Base-by-base conservation (phyloP, 1,140 invertebrate species). In the Drosophila novamexicana region DNA sequence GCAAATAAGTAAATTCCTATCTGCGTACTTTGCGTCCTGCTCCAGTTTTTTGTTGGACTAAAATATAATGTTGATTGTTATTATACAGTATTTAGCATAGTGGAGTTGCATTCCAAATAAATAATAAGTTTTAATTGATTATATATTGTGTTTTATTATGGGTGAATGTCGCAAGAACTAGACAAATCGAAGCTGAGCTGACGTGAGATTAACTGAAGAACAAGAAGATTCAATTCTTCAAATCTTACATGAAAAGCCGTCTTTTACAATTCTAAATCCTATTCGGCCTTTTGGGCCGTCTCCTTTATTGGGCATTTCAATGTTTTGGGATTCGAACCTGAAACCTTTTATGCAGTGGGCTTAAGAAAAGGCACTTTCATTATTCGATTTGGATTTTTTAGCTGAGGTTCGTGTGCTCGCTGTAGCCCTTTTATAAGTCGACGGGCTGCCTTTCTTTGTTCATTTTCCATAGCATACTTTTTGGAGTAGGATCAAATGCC, bases 31-130 rank as follows among this genome's bases (percentile, higher is more conserved):
- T 12, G 44, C 40, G 6, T 6, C 3, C 10, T 34, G n/a, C 40
- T 50, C 64, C 49, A 74, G 64, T 59, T 61, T 39, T 34, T 45
- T 74, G 50, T 62, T 74, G 50, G 42, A 18, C 36, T 74, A 62
- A 68, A 50, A 32, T 68, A 56, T 44, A 47, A 68, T 62, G 71
- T 74, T 74, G 57, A 74, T 68, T 69, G 52, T 69, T 68, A 50
- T 61, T 59, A 49, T 56, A 37, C 47, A 39, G 16, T 67, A 47
- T 8, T 16, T 69, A 56, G 58, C 7, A n/a, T 62, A 56, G 32
- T 44, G 66, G 32, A 62, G 6, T 39, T 36, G 39, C 54, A 63
- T 62, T 74, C 65, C 71, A 69, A 57, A 74, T 68, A 73, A 74
- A 69, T 69, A 69, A 49, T 73, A 74, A 63, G 71, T 59, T 45